Conservation (phyloP, 2,888 invertebrate genomes). For the Dasypolia templi region DNA sequence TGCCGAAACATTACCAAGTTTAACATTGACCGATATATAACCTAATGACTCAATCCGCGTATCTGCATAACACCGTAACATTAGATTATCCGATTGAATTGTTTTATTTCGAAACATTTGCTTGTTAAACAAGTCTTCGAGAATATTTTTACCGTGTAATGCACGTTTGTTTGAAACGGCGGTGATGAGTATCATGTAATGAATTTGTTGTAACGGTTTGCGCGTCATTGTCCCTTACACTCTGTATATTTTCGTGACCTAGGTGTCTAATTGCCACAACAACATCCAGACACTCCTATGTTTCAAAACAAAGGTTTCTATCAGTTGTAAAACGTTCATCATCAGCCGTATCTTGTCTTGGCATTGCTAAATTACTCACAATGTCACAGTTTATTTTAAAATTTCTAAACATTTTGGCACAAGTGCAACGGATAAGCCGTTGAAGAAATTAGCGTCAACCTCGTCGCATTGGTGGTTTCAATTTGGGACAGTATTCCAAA, state of each 20-base stretch:
- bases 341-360: constrained; percentile 31
- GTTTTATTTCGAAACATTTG: too few relatives aligned
- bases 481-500: constrained; percentile 48
- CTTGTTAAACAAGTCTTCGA: too few relatives aligned
- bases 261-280: not conserved
- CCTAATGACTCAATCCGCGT: too few relatives aligned
- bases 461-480: constrained; percentile 33
- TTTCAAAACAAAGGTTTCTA: constrained; percentile 47
- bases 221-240: not conserved
- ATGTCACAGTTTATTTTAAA: constrained; percentile 71
- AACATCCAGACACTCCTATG: not conserved
- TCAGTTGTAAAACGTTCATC: constrained; percentile 43
- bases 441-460: constrained; percentile 58
- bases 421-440: constrained; percentile 51
- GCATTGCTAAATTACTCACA: constrained; percentile 66
- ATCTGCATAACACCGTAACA: too few relatives aligned
- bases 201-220: not conserved
- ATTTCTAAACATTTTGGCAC: constrained; percentile 70
- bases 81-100: too few relatives aligned
- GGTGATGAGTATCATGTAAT: not conserved
- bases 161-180: not conserved
- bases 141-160: not conserved
- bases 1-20: too few relatives aligned
- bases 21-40: too few relatives aligned
- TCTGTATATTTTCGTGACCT: not conserved